Evolutionary conservation across 2,888 invertebrate species (phyloP).

Genomic region (Drosophila formosana): DNA sequence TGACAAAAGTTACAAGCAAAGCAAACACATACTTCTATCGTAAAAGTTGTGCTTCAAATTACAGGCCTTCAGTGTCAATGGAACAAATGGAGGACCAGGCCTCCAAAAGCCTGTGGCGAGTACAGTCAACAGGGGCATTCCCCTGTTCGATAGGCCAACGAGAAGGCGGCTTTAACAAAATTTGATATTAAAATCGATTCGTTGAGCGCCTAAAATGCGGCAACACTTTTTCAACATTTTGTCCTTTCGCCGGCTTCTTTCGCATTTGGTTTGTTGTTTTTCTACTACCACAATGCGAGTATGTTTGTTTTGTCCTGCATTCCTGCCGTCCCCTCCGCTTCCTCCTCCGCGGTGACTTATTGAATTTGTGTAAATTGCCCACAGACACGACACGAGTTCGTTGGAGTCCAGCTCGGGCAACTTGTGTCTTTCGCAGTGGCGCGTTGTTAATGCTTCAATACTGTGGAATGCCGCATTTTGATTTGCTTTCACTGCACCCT

Average conservation of each 20-base stretch:
- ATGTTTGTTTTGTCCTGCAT: neutral
- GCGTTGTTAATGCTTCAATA: conserved; percentile 60
- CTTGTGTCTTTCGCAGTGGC: conserved; percentile 29
- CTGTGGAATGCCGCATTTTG: conserved; percentile 58
- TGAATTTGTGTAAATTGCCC: conserved; percentile 75
- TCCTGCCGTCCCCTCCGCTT: neutral
- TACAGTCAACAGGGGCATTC: conserved; percentile 4
- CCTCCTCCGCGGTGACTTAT: conserved; percentile 49
- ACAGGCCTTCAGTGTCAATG: conserved; percentile 41
- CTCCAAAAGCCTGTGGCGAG: neutral
- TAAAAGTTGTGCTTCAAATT: conserved; percentile 45
- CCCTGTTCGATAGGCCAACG: neutral
- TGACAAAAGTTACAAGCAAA: conserved; percentile 25
- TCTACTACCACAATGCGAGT: neutral
- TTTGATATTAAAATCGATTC: conserved; percentile 52
- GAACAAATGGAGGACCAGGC: conserved; percentile 14
- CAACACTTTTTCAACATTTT: conserved; percentile 34
- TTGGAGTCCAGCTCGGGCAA: conserved; percentile 21
- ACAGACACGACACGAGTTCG: conserved; percentile 60
- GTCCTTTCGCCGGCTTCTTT: conserved; percentile 25
- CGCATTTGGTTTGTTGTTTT: neutral
- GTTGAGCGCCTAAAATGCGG: conserved; percentile 11
- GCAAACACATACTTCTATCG: conserved; percentile 9
- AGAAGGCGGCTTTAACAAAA: conserved; percentile 11
- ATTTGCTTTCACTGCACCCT: conserved; percentile 47